Evolutionary conservation across 2,797 vertebrate genomes (phyloP), one percentile per base, ranked within the genome.

Genomic region (Luscinia luscinia): DNA sequence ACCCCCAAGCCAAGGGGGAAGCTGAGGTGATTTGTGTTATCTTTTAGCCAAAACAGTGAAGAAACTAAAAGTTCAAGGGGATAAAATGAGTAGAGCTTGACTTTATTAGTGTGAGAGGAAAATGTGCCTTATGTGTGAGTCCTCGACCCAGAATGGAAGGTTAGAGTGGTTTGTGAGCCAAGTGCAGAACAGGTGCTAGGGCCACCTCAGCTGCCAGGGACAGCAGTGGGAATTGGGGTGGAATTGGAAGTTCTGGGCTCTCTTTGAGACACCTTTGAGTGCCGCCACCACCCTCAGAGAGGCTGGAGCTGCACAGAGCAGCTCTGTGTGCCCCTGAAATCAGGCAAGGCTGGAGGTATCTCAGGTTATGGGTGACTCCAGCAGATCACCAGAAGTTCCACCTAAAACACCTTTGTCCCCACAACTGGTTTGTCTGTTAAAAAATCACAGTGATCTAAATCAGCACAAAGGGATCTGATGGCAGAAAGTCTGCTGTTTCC

Each of bases 211-310:
- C 4, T 84, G 66, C 55, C 43, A 30, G 32, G 21, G 43, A 5
- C 9, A 30, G 5, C 8, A 11, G 30, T 1, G 48, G 82, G 57
- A 32, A 10, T 1, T 43, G 66, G 46, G 2, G 67, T 5, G 32
- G 32, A 11, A 14, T 0, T 4, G 46, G 54, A 6, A 36, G 2
- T 24, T 69, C 40, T 22, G 48, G n/a, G 78, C 48, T n/a, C 2
- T 6, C 22, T 14, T 4, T 3, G 30, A 2, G 14, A 14, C 34
- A 10, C 4, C 68, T 38, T 24, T 46, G 6, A 0, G 4, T 43
- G n/a, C 40, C 68, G n/a, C 40, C 68, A 43, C 2, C 43, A 67
- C 0, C 28, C 19, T n/a, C n/a, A 9, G 1, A 5, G 28, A 17
- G 20, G 28, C 43, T 36, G 78, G 24, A 18, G 17, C 86, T 27